These are phyloP conservation scores for Castor canadensis DNA, from an alignment of 2,113 vertebrate genomes.

Conservation along the genomic window DNA sequence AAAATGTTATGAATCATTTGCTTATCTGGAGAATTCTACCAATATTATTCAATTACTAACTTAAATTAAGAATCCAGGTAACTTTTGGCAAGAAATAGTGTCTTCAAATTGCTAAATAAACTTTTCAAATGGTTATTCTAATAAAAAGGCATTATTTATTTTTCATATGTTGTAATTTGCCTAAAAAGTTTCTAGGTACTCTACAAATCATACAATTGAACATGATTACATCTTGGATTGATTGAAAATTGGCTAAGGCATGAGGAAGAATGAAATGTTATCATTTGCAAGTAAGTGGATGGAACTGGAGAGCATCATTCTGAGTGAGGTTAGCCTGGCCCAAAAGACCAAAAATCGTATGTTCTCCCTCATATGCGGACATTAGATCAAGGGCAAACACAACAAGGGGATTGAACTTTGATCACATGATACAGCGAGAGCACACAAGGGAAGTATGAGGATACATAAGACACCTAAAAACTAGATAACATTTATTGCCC, in stretches of 20 bases:
- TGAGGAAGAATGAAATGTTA: too few species aligned
- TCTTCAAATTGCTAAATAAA: neutral
- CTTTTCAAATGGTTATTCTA: constrained; percentile 8
- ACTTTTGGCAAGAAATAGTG: neutral
- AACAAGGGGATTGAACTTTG: too few species aligned
- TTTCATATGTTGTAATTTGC: neutral
- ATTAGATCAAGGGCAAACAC: too few species aligned
- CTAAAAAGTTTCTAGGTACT: neutral
- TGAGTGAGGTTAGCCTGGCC: too few species aligned
- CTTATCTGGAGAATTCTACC: neutral
- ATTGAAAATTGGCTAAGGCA: neutral
- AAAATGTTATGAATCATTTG: neutral
- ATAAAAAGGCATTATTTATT: neutral
- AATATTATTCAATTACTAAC: neutral
- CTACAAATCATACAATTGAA: neutral
- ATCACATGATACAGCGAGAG: too few species aligned
- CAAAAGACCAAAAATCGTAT: too few species aligned
- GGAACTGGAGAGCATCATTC: too few species aligned
- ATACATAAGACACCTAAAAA: too few species aligned
- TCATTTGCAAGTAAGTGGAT: too few species aligned
- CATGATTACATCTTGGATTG: neutral
- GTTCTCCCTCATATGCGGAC: too few species aligned
- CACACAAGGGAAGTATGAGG: too few species aligned
- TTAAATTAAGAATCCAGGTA: neutral
- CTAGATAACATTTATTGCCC: too few species aligned